Evolutionary conservation across 2,888 invertebrate genomes (phyloP).

Genomic region (Leucoptera coffeella): DNA sequence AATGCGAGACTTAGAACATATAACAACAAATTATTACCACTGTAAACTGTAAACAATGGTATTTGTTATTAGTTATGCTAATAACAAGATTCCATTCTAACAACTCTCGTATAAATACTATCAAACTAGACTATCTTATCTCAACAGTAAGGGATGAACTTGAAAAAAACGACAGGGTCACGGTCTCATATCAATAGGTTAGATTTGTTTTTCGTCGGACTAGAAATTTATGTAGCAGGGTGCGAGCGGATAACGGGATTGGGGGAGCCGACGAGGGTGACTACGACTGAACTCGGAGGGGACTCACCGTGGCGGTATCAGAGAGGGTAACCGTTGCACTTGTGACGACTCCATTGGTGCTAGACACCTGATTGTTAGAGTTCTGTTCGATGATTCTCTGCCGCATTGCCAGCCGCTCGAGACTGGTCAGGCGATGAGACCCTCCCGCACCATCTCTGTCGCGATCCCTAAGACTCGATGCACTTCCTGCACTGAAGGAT

Average conservation of each 20-base stretch:
- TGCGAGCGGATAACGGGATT: conserved; percentile 23
- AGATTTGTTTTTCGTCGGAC: too few species aligned
- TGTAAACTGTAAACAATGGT: too few species aligned
- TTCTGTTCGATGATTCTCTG: conserved; percentile 73
- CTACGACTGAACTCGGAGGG: conserved; percentile 26
- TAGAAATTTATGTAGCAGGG: conserved; percentile 29
- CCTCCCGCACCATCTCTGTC: conserved; percentile 65
- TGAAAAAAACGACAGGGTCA: conserved; percentile 9
- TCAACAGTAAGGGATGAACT: too few species aligned
- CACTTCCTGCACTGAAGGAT: conserved; percentile 68
- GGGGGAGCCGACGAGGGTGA: conserved; percentile 39
- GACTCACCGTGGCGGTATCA: conserved; percentile 53
- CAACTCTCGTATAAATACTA: too few species aligned
- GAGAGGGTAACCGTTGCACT: conserved; percentile 47
- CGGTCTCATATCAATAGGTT: conserved; percentile 25
- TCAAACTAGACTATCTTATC: too few species aligned
- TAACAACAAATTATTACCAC: too few species aligned
- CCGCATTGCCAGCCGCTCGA: conserved; percentile 74
- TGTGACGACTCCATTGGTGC: conserved; percentile 31
- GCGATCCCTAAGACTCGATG: conserved; percentile 56
- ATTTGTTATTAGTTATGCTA: too few species aligned
- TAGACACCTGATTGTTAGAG: conserved; percentile 43
- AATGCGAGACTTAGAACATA: too few species aligned
- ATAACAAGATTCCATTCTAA: too few species aligned
- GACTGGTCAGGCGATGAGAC: conserved; percentile 73